Base-by-base conservation (phyloP, 2,113 vertebrate species). In the Lampris incognitus region DNA sequence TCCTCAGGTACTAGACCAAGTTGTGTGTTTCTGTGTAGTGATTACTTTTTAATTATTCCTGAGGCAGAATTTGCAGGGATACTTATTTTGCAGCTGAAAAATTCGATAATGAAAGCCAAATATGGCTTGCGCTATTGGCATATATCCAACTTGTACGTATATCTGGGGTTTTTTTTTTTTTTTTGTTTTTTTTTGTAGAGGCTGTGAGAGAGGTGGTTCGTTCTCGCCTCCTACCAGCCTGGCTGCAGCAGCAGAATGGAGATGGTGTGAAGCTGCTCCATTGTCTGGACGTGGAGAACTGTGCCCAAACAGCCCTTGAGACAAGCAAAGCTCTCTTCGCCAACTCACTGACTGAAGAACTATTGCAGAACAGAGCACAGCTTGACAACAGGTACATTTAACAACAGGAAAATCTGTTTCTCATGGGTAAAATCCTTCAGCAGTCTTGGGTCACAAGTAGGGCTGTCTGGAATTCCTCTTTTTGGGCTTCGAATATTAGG, bases 231-330 rank as follows among this genome's bases (percentile, higher is more conserved):
- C 92, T 99, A 78, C 94, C 94, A 40, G 88, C 96, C 46, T 99
- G 98, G 98, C 85, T 99, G 54, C 87, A 37, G 1, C 91, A 95
- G 4, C 80, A 95, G 41, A 94, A 97, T 1, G 96, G 96, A 2
- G 91, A 96, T 66, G 49, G 97, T 63, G 89, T 98, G 41, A 94
- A 97, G 79, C 76, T 99, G 65, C 96, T 99, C 62, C 97, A 97
- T 89, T 92, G 94, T 10, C 91, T 99, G 70, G 98, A 99, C 88
- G 96, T 98, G 9, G 98, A 99, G 89, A 96, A 98, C 80, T 98
- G 95, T 40, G 87, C 95, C 10, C 94, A 97, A 77, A 97, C 95
- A 1, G 96, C 96, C 1, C 78, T 92, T 46, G 84, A 91, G 37
- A 93, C 91, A 6, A 92, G 99, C 65, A 94, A 92, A 61, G 92